Percentiles rank a stretch among this genome's conserved stretches.
Conservation (phyloP, 2,888 invertebrate species). For the Apamea epomidion region DNA sequence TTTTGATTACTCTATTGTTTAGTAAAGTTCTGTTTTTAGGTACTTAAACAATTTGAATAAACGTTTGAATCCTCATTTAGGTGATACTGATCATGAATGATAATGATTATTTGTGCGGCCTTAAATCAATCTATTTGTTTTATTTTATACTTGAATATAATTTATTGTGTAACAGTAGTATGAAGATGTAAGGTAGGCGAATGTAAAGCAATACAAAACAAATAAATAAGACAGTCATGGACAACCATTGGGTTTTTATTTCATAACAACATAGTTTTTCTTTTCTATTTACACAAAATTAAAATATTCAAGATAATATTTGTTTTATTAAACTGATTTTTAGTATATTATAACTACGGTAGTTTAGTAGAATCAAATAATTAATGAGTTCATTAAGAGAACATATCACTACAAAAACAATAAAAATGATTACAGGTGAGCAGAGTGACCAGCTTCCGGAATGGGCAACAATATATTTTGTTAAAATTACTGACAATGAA, state of each 20-base stretch:
- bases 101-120: neutral
- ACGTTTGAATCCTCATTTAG: neutral
- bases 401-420: neutral
- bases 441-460: constrained; percentile 73
- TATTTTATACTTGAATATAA: neutral
- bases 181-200: constrained; percentile 1
- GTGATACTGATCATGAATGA: neutral
- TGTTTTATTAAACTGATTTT: constrained; percentile 35
- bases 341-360: neutral
- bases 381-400: constrained; percentile 1
- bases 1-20: neutral
- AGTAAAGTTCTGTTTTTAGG: neutral
- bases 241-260: constrained; percentile 26
- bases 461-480: constrained; percentile 84
- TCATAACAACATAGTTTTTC: neutral
- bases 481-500: constrained; percentile 68
- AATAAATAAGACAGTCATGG: constrained; percentile 27
- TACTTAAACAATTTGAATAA: constrained; percentile 3
- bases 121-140: neutral
- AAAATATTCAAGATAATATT: constrained; percentile 8
- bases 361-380: constrained; percentile 4
- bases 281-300: constrained; percentile 3
- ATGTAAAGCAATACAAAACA: constrained; percentile 9
- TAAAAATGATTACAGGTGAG: constrained; percentile 56
- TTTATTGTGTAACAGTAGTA: neutral